Evolutionary conservation across 1,140 invertebrate genomes (phyloP).

Genomic region (Lepidotrigona ventralis): DNA sequence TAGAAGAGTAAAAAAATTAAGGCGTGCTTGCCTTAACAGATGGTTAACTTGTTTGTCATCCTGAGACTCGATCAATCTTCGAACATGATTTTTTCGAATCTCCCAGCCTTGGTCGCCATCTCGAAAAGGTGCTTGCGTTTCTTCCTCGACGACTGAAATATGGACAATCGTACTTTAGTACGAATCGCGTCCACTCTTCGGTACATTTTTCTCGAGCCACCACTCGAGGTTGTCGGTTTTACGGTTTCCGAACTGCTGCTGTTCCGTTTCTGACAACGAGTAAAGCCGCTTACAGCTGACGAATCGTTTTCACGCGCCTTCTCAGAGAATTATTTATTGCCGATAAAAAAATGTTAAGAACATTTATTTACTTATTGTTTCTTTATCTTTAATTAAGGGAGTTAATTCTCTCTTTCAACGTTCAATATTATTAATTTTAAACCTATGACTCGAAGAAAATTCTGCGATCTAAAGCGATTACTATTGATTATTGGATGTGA

Average conservation of each 20-base stretch:
- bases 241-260: neutral
- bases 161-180: conserved; percentile 25
- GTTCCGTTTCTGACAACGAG: neutral
- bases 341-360: neutral
- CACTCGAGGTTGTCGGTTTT: neutral
- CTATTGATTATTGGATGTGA: too few relatives aligned
- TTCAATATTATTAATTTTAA: too few relatives aligned
- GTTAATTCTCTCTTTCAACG: too few relatives aligned
- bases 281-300: neutral
- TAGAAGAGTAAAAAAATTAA: too few relatives aligned
- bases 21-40: too few relatives aligned
- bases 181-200: neutral
- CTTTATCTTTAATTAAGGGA: too few relatives aligned
- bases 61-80: neutral
- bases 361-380: too few relatives aligned
- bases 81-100: conserved; percentile 21
- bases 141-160: conserved; percentile 9
- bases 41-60: neutral
- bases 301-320: neutral
- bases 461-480: too few relatives aligned
- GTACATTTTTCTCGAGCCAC: conserved; percentile 17
- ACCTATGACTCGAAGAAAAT: too few relatives aligned
- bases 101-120: too few relatives aligned
- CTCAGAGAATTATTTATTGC: neutral
- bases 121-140: conserved; percentile 2